Evolutionary conservation across 2,797 vertebrate species (phyloP), one percentile per base, ranked within the genome.

Genomic region (Pseudopleuronectes americanus): DNA sequence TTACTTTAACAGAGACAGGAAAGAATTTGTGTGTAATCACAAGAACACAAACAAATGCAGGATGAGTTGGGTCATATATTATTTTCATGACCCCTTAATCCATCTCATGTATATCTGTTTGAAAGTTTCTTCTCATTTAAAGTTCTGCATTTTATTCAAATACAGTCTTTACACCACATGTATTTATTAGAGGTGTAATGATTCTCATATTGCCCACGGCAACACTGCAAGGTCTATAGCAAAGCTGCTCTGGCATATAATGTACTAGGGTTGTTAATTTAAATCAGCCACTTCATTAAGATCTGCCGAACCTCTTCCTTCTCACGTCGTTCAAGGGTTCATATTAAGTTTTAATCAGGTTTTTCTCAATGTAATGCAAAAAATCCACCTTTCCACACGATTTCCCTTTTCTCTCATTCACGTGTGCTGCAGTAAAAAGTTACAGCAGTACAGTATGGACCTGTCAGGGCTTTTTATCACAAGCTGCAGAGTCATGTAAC

Each of bases 321-420:
- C 45, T 57, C 51, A 54, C 56, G 62, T 36, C 28, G 19, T 24
- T 56, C 41, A 55, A 24, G 51, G 51, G 33, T 68, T 26, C 38
- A 54, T 45, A 10, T 21, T 41, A 66, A 17, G 1, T 38, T 57
- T 54, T 26, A 38, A 59, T 59, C 26, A 54, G 13, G 3, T 8
- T 63, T 74, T 54, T 33, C 24, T 71, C 56, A 54, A 13, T 49
- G 16, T 33, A 64, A 48, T 48, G 57, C 36, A 68, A 13, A 38
- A 48, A 48, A 19, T 6, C 47, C 6, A 57, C 6, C 10, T 22
- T 57, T 57, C 21, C 36, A 38, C 7, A 6, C 5, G 10, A n/a
- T 23, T 16, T 8, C 41, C 13, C n/a, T 26, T 76, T 55, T 53
- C 26, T 54, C 23, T 22, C 47, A 2, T n/a, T 21, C 47, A 45